Base-by-base conservation (phyloP, 2,113 vertebrate species). In the Gila orcuttii region DNA sequence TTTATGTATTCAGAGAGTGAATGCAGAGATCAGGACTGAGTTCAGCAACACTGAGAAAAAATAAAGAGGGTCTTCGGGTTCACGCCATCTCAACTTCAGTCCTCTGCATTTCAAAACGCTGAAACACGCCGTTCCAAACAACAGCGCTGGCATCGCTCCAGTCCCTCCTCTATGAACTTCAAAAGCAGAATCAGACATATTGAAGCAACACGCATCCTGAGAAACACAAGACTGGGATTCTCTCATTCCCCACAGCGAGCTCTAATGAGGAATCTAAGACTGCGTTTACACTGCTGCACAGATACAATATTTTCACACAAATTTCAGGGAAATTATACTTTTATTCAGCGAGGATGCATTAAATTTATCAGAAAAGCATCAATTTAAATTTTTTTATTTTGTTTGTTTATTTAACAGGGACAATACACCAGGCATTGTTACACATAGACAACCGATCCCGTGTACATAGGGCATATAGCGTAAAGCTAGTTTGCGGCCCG, bases 131-230 rank as follows among this genome's bases (percentile, higher is more conserved):
- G 19, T 12, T 59, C 31, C 52, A 33, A 59, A 78, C 33, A 79
- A 79, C 55, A 60, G 55, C 21, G 21, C 33, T 60, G 77, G 77
- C 77, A n/a, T 28, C 36, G 6, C 23, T 79, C 77, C 77, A 57
- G 55, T 59, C 74, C 50, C 74, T 78, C 31, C 52, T 78, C 76
- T 57, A 62, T 25, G 21, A 79, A 39, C 76, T 57, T 79, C 76
- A 78, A 57, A 36, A 55, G 76, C 76, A 23, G 52, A 59, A 60
- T 17, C 77, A 42, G 77, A 60, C 77, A 60, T 79, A 42, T 60
- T 39, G 52, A 78, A 78, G 52, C 28, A 59, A 8, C 74, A 78
- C 52, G 13, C 68, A 23, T 42, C 68, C 36, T 42, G 25, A 75
- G 23, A 73, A 73, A 75, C 71, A 47, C 39, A 15, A 6, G 9